A percentile compares a stretch with the other conserved stretches of the same genome.
Conservation (phyloP, 2,888 invertebrate genomes). For the Lobophora halterata region DNA sequence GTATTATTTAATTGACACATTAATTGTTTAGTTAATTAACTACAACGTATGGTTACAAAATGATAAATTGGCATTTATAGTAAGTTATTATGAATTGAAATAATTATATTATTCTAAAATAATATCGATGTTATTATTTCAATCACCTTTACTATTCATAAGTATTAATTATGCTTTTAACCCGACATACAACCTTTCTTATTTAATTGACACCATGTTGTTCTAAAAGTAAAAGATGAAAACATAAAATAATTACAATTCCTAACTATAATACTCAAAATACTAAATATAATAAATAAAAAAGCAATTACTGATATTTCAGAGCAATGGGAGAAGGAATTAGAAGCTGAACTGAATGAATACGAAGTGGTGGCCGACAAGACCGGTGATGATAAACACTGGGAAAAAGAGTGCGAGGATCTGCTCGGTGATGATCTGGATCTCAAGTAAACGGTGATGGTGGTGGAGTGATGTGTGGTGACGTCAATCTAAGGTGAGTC, state of each 20-base stretch:
- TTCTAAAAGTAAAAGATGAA: too few species aligned
- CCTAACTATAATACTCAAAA: constrained; percentile 2
- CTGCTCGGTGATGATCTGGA: constrained; percentile 83
- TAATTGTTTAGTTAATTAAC: constrained; percentile 69
- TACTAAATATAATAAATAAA: background rate
- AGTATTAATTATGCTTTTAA: too few species aligned
- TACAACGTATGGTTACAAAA: constrained; percentile 68
- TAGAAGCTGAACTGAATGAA: constrained; percentile 96
- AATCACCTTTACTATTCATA: background rate
- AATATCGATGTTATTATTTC: constrained; percentile 72
- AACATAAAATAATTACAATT: constrained; percentile 10
- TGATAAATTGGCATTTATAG: constrained; percentile 76
- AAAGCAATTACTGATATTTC: constrained; percentile 49
- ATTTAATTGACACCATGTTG: too few species aligned
- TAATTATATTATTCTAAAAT: constrained; percentile 82
- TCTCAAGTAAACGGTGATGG: constrained; percentile 68
- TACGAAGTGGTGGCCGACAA: constrained; percentile 91
- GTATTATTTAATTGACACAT: constrained; percentile 51
- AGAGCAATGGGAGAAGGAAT: constrained; percentile 98
- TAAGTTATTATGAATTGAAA: constrained; percentile 80
- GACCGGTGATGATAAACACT: constrained; percentile 76
- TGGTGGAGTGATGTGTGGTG: background rate
- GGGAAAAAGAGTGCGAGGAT: constrained; percentile 87
- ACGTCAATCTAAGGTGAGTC: constrained; percentile 1
- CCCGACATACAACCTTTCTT: too few species aligned